A percentile compares a stretch with the other conserved stretches of the same genome.
Conservation (phyloP, 2,888 invertebrate species). For the Iselma pallidipennis region DNA sequence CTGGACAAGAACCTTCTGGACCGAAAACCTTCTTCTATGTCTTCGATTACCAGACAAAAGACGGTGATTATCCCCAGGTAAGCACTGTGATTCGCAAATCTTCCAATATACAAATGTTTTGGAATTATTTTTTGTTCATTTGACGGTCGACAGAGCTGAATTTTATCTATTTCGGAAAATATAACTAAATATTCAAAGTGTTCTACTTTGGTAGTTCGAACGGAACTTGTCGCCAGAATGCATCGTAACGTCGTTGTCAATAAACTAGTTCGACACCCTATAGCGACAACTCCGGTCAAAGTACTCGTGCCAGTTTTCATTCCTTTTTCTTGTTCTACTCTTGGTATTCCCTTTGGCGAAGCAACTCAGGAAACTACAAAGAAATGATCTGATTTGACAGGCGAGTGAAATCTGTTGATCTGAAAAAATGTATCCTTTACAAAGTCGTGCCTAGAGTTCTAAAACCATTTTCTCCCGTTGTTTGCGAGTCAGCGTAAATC, state of each 20-base stretch:
- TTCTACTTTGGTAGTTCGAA: not conserved
- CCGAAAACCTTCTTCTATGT: constrained; percentile 88
- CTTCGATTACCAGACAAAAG: constrained; percentile 89
- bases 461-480: constrained; percentile 24
- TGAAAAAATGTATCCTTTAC: constrained; percentile 43
- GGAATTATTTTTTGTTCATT: too few species aligned
- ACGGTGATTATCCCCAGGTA: constrained; percentile 86
- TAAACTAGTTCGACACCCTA: too few species aligned
- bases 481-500: constrained; percentile 24
- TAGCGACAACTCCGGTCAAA: not conserved
- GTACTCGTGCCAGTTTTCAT: not conserved
- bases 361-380: constrained; percentile 28
- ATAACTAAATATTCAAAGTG: not conserved
- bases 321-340: not conserved
- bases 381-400: constrained; percentile 43
- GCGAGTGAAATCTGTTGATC: constrained; percentile 45
- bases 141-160: too few species aligned
- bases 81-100: constrained; percentile 27
- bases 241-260: not conserved
- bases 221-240: not conserved
- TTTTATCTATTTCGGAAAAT: not conserved
- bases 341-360: not conserved
- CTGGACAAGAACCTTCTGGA: constrained; percentile 63
- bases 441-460: constrained; percentile 37
- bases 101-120: too few species aligned